Evolutionary conservation across 2,888 invertebrate genomes (phyloP).

Genomic region (Himalopsyche anomala): DNA sequence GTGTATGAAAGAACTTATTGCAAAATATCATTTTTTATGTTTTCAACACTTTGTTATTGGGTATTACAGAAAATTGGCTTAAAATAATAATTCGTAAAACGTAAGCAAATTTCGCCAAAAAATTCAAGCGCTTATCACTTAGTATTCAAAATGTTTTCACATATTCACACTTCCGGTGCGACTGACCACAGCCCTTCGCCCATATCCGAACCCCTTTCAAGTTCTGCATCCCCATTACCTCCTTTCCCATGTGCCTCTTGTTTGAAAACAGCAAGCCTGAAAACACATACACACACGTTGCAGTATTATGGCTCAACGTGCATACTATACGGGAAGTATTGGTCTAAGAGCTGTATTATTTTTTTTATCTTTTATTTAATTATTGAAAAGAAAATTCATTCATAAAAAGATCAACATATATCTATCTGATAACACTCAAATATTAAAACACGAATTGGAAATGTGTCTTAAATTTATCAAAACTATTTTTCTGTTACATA

Average conservation of each 20-base stretch:
- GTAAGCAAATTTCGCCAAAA: conserved; percentile 4
- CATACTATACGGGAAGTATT: not conserved
- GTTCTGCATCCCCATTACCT: not conserved
- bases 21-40: too few species aligned
- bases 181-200: conserved; percentile 16
- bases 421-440: too few species aligned
- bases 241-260: not conserved
- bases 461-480: too few species aligned
- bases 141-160: conserved; percentile 31
- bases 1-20: too few species aligned
- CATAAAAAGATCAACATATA: too few species aligned
- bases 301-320: not conserved
- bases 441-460: too few species aligned
- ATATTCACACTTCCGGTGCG: conserved; percentile 30
- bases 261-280: not conserved
- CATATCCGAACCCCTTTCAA: conserved; percentile 13
- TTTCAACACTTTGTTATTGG: too few species aligned
- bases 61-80: not conserved
- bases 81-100: conserved; percentile 1
- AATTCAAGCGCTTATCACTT: conserved; percentile 34
- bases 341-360: not conserved
- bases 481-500: too few species aligned
- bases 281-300: not conserved
- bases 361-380: too few species aligned
- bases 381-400: too few species aligned